Base-by-base conservation (phyloP, 1,140 invertebrate genomes). In the Chrysomallon squamiferum region DNA sequence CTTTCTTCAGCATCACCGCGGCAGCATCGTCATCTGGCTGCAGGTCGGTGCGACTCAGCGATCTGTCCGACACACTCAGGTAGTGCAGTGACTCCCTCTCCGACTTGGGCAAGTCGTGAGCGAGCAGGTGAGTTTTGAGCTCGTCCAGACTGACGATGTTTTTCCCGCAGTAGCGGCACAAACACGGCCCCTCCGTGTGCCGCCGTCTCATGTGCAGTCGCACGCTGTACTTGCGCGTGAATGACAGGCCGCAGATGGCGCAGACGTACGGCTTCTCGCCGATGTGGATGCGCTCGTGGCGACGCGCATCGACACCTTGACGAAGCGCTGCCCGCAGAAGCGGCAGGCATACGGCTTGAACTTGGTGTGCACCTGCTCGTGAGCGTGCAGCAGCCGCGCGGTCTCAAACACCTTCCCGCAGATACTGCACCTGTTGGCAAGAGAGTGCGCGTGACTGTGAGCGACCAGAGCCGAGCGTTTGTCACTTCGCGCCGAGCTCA, bases 201-300 rank as follows among this genome's bases (percentile, higher is more conserved):
- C 88, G 86, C 63, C 82, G 82, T 49, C 86, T 74, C 61, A 86
- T 82, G 67, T 89, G 88, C 47, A 86, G 85, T 45, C 84, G 84
- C 29, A 89, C 71, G 32, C 86, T 86, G 71, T 86, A 84, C 69
- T 85, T 85, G 62, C 88, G 86, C 64, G 87, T 88, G 73, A 90
- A 89, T 0, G 86, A 85, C 75, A 87, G 84, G 59, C 85, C 85
- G 73, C 89, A 90, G 30, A 88, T 82, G 73, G 87, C 79, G 65
- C 89, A 90, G 0, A 85, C 81, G 72, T 86, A 88, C 0, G 87
- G 87, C 75, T 86, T 87, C 29, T 84, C 85, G 33, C 77, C 80
- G 33, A 59, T 65, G 50, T 82, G 79, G 52, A 64, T 63, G 29
- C 74, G 71, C 57, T 80, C 76, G 63, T 80, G 78, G 71, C 64